Evolutionary conservation across 2,888 invertebrate species (phyloP), one percentile per base, ranked within the genome.

Genomic region (Holacanthella duospinosa): DNA sequence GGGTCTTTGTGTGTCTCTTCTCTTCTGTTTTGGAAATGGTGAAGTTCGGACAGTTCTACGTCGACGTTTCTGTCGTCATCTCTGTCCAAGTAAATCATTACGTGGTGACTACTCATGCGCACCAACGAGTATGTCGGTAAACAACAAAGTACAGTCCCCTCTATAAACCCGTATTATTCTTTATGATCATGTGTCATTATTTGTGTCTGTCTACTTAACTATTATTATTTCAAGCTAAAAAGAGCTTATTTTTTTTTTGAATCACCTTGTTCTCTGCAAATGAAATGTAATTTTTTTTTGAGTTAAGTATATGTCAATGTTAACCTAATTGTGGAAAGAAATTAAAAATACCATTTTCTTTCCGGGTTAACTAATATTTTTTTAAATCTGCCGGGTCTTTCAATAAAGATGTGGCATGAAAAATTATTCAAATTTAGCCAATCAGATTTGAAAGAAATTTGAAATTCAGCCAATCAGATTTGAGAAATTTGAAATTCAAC

Each of bases 11-110:
- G 93, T 94, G 61, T 91, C 94, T 43, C 85, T 89, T 67, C 83
- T 94, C 59, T 93, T 91, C 80, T 93, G 93, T 77, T 94, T 94
- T 82, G 91, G 88, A 81, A 94, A 94, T 77, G 93, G 93, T 70
- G 94, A 94, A 85, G 94, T 94, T 55, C 63, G 68, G 48, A 59
- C 66, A 55, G 69, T 64, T 29, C 66, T 72, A 53, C 57, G 67
- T 27, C 29, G 71, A 43, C 64, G 57, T n/a, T 69, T 69, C 57
- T 67, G 67, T 43, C 62, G 54, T 28, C 60, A 62, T 36, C 36
- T 36, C 36, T 48, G 48, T 21, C 48, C 48, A 48, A 48, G 21
- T 9, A n/a, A 9, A 9, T 48, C 48, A n/a, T 4, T 4, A 4
- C 48, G 48, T 48, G 48, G 48, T 21, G 48, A 48, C 48, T 48